phyloP scores from a whole-genome alignment of 2,888 invertebrate genomes.

The Ophion ellenae region DNA sequence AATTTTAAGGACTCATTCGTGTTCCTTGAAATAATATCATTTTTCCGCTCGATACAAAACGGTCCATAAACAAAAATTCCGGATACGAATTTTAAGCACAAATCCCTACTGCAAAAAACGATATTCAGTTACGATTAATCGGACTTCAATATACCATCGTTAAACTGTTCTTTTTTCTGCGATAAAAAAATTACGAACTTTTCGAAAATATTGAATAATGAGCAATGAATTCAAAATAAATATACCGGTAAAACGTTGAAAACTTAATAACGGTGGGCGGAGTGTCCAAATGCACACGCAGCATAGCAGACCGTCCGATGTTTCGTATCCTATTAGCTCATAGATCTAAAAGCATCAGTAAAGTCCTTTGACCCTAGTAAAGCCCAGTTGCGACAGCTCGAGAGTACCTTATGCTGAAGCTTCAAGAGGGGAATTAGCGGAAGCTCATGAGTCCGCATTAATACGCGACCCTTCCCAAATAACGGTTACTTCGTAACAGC shows the following conservation, averaged over 20 bases:
- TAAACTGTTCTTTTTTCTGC: too few relatives aligned
- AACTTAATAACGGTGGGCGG: neutral
- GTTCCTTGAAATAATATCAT: too few relatives aligned
- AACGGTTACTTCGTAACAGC: constrained; percentile 49
- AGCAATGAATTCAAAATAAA: neutral
- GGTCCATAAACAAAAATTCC: too few relatives aligned
- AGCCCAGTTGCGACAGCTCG: constrained; percentile 55
- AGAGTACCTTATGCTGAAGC: constrained; percentile 77
- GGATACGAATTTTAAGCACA: too few relatives aligned
- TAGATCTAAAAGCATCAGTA: constrained; percentile 44
- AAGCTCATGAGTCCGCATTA: constrained; percentile 81
- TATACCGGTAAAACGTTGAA: neutral
- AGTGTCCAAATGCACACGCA: neutral
- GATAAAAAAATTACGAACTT: too few relatives aligned
- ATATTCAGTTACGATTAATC: too few relatives aligned
- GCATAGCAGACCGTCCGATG: constrained; percentile 28
- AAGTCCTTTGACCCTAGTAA: constrained; percentile 49
- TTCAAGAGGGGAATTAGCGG: constrained; percentile 74
- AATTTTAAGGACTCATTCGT: too few relatives aligned
- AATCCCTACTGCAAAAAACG: too few relatives aligned
- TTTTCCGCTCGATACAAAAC: too few relatives aligned
- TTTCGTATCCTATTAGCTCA: constrained; percentile 49
- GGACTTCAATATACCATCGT: too few relatives aligned
- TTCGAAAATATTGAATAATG: too few relatives aligned
- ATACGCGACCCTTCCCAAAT: constrained; percentile 78